These are phyloP conservation scores for Lytechinus variegatus DNA, from an alignment of 35 echinoderm and acorn worm species.

Conservation along the genomic window DNA sequence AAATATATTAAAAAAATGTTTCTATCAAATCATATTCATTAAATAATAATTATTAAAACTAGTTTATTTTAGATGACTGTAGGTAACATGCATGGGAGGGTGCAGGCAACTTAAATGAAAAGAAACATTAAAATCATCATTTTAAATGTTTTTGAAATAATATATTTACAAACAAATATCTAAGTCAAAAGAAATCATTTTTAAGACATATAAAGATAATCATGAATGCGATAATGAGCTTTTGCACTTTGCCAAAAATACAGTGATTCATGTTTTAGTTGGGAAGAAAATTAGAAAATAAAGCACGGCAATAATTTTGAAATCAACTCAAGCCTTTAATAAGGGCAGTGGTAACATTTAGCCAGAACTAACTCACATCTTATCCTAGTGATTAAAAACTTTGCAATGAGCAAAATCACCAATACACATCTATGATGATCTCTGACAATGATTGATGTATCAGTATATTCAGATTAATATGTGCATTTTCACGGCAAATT, in stretches of 20 bases:
- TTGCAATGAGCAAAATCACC: not conserved
- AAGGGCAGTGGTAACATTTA: not conserved
- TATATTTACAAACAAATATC: not conserved
- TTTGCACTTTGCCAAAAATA: not conserved
- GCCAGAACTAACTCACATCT: not conserved
- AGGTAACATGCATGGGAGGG: not conserved
- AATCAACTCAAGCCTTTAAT: not conserved
- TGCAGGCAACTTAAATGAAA: not conserved
- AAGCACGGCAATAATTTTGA: not conserved
- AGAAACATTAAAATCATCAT: not conserved
- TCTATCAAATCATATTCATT: not conserved
- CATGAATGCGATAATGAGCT: not conserved
- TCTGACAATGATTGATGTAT: not conserved
- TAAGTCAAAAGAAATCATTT: not conserved
- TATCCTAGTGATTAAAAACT: too few species aligned
- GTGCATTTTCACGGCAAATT: not conserved
- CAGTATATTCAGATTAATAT: not conserved
- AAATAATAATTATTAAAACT: not conserved
- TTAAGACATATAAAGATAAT: not conserved
- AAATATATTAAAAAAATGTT: not conserved
- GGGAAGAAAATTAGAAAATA: not conserved
- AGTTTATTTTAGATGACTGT: not conserved
- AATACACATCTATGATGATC: not conserved
- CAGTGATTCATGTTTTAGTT: not conserved
- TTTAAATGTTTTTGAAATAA: not conserved